Percentiles rank a stretch among this genome's conserved stretches.
phyloP scores from a whole-genome alignment of 2,888 invertebrate genomes.

The Octodonta nipae region DNA sequence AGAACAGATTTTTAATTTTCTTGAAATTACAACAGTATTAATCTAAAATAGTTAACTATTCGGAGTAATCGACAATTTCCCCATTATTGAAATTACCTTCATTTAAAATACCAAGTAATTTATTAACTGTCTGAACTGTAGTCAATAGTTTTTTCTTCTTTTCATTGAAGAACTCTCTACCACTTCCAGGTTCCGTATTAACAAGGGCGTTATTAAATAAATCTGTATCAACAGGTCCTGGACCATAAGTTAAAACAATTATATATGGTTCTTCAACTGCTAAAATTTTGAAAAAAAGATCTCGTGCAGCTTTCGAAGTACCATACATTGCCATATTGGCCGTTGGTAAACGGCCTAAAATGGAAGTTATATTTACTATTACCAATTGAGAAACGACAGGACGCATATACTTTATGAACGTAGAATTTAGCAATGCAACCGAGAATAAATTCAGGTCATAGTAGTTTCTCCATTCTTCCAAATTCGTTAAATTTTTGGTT shows the following conservation, averaged over 20 bases:
- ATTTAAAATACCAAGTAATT: slow-evolving; percentile 55
- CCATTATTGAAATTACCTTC: slow-evolving; percentile 64
- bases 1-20: no score
- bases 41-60: no score
- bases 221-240: slow-evolving; percentile 83
- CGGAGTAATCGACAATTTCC: slow-evolving; percentile 74
- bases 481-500: slow-evolving; percentile 50
- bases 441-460: slow-evolving; percentile 67
- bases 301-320: slow-evolving; percentile 74
- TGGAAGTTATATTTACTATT: slow-evolving; percentile 73
- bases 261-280: slow-evolving; percentile 65
- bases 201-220: slow-evolving; percentile 62
- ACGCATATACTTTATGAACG: slow-evolving; percentile 46
- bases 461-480: slow-evolving; percentile 50
- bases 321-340: slow-evolving; percentile 73
- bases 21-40: no score
- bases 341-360: slow-evolving; percentile 66
- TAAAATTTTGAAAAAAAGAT: slow-evolving; percentile 75
- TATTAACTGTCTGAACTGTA: slow-evolving; percentile 59
- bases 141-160: slow-evolving; percentile 54
- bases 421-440: slow-evolving; percentile 53
- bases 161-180: slow-evolving; percentile 49
- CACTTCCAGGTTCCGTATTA: slow-evolving; percentile 46
- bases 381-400: slow-evolving; percentile 31
- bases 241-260: slow-evolving; percentile 75